Evolutionary conservation across 2,888 invertebrate species (phyloP).

Genomic region (Eilema sororculum): DNA sequence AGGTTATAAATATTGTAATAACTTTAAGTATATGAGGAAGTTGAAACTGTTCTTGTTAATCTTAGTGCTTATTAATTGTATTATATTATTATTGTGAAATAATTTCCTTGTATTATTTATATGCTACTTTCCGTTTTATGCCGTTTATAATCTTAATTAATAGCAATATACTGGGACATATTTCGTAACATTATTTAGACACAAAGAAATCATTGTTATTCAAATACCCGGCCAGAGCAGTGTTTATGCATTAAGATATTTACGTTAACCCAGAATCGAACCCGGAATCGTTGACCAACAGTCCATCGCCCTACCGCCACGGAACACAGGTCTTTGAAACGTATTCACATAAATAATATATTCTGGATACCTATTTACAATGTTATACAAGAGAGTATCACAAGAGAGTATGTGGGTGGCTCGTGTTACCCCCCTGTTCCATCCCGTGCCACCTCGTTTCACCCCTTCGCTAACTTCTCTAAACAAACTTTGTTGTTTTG

Average conservation of each 20-base stretch:
- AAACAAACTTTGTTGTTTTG: constrained; percentile 81
- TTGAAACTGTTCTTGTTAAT: constrained; percentile 25
- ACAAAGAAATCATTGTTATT: not conserved
- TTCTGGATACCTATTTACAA: constrained; percentile 29
- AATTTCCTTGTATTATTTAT: constrained; percentile 35
- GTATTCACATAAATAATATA: constrained; percentile 29
- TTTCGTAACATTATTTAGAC: not conserved
- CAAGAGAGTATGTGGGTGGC: constrained; percentile 35
- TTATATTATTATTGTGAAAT: constrained; percentile 37
- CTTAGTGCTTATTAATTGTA: constrained; percentile 29
- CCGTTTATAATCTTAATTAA: constrained; percentile 19
- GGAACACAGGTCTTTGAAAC: not conserved
- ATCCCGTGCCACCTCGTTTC: constrained; percentile 38
- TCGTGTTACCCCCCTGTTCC: constrained; percentile 34
- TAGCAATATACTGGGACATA: not conserved
- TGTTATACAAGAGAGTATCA: constrained; percentile 20
- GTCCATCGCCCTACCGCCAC: not conserved
- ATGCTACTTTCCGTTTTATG: constrained; percentile 27
- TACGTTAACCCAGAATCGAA: not conserved
- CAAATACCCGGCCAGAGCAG: not conserved
- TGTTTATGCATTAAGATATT: not conserved
- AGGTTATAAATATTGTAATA: constrained; percentile 34
- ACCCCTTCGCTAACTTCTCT: constrained; percentile 68
- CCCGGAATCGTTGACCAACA: not conserved
- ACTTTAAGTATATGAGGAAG: constrained; percentile 39